Percentiles rank a stretch among this genome's conserved stretches.
phyloP scores from a whole-genome alignment of 2,113 vertebrate genomes.

The Rhipidura dahli region DNA sequence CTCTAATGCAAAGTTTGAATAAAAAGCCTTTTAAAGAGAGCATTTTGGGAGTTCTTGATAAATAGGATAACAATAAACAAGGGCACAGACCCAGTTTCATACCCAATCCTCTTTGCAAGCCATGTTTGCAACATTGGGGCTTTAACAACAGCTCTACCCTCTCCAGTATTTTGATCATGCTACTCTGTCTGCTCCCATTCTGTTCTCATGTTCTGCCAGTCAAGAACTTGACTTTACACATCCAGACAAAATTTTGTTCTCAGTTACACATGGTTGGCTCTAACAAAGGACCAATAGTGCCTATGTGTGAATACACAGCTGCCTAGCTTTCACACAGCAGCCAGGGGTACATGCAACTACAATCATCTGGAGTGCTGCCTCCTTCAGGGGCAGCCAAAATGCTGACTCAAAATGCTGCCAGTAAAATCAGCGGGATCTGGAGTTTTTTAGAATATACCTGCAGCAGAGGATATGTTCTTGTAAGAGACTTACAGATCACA shows the following conservation, averaged over 20 bases:
- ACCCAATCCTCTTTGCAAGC: neutral
- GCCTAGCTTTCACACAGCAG: neutral
- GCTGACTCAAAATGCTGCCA: neutral
- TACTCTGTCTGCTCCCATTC: neutral
- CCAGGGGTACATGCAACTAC: accelerated
- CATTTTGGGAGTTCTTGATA: neutral
- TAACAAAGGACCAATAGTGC: neutral
- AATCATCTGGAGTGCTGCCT: neutral
- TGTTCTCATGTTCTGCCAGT: neutral
- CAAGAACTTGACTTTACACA: neutral
- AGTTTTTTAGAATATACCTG: neutral
- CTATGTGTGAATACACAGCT: neutral
- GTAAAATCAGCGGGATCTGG: neutral
- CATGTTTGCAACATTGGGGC: neutral
- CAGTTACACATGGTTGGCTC: neutral
- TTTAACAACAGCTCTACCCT: neutral
- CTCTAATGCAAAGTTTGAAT: neutral
- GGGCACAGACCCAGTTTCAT: neutral
- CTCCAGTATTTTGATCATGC: neutral
- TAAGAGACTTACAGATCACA: neutral
- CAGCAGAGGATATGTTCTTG: neutral
- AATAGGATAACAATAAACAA: neutral
- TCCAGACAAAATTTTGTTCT: neutral
- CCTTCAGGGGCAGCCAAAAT: neutral
- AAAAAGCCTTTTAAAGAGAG: neutral